Evolutionary conservation across 2,888 invertebrate species (phyloP).

Genomic region (Elaeidobius kamerunicus): DNA sequence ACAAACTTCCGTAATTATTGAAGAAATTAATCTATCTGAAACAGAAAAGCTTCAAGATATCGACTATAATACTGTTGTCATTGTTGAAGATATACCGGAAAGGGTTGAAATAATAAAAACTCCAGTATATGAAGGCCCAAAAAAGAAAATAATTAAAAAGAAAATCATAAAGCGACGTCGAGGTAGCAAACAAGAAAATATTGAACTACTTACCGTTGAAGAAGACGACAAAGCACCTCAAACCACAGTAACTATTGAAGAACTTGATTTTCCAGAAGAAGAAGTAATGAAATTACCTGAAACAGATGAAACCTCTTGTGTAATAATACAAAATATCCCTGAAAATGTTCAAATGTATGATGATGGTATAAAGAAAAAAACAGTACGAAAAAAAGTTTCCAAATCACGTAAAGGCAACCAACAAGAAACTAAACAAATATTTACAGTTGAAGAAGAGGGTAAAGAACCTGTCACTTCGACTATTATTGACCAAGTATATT

Average conservation of each 20-base stretch:
- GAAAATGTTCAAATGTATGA: constrained; percentile 37
- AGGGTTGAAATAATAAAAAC: constrained; percentile 36
- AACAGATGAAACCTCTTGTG: constrained; percentile 28
- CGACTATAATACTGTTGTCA: constrained; percentile 32
- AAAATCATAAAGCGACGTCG: constrained; percentile 45
- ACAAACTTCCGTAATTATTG: constrained; percentile 45
- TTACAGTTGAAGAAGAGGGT: constrained; percentile 49
- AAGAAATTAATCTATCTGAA: constrained; percentile 36
- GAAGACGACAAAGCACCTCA: constrained; percentile 41
- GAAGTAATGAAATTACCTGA: constrained; percentile 34
- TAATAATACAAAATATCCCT: constrained; percentile 38
- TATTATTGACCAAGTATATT: constrained; percentile 36
- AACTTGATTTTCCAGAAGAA: constrained; percentile 35
- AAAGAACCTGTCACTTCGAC: constrained; percentile 47
- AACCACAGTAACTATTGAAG: constrained; percentile 34
- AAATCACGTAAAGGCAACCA: constrained; percentile 48
- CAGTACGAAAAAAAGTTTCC: constrained; percentile 46
- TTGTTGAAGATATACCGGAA: constrained; percentile 37
- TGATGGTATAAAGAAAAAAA: constrained; percentile 40
- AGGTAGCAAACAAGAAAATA: constrained; percentile 45
- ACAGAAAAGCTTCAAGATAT: constrained; percentile 39
- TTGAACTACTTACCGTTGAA: constrained; percentile 44
- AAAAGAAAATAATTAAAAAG: constrained; percentile 40
- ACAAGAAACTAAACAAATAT: constrained; percentile 50
- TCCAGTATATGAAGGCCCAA: constrained; percentile 23